These are phyloP conservation scores for Drosophila mettleri DNA, from an alignment of 2,888 invertebrate genomes.

Conservation along the genomic window DNA sequence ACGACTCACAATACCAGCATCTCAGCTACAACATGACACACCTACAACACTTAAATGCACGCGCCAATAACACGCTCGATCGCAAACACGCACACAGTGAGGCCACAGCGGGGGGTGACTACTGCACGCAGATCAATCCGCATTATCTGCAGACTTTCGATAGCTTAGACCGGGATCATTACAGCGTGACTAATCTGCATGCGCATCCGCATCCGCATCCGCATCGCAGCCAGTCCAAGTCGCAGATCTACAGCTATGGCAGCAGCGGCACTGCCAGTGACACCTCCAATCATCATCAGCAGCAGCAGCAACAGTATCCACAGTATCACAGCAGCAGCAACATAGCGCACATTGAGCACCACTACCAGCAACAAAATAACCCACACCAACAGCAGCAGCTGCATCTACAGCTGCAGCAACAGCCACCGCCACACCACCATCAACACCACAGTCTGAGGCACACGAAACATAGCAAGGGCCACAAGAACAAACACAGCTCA, in stretches of 20 bases:
- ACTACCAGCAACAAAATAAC: slow-evolving; percentile 74
- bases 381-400: slow-evolving; percentile 20
- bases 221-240: slow-evolving; percentile 83
- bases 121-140: slow-evolving; percentile 81
- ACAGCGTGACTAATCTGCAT: slow-evolving; percentile 77
- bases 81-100: slow-evolving; percentile 52
- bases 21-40: slow-evolving; percentile 63
- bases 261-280: slow-evolving; percentile 78
- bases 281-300: slow-evolving; percentile 66
- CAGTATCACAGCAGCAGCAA: slow-evolving; percentile 74
- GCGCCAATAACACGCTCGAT: slow-evolving; percentile 76
- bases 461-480: slow-evolving; percentile 71
- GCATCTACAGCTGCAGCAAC: slow-evolving; percentile 39
- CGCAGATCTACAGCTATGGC: slow-evolving; percentile 82
- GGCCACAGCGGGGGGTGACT: slow-evolving; percentile 57
- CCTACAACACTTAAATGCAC: slow-evolving; percentile 74
- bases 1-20: slow-evolving; percentile 72
- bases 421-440: slow-evolving; percentile 35
- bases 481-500: slow-evolving; percentile 68
- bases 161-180: slow-evolving; percentile 82
- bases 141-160: slow-evolving; percentile 83
- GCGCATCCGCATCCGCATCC: slow-evolving; percentile 68
- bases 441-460: slow-evolving; percentile 79
- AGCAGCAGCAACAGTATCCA: slow-evolving; percentile 54
- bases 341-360: slow-evolving; percentile 77